These are phyloP conservation scores for Phenganax stokvisi DNA, from an alignment of 92 coral and sea anemone genomes.

Conservation along the genomic window DNA sequence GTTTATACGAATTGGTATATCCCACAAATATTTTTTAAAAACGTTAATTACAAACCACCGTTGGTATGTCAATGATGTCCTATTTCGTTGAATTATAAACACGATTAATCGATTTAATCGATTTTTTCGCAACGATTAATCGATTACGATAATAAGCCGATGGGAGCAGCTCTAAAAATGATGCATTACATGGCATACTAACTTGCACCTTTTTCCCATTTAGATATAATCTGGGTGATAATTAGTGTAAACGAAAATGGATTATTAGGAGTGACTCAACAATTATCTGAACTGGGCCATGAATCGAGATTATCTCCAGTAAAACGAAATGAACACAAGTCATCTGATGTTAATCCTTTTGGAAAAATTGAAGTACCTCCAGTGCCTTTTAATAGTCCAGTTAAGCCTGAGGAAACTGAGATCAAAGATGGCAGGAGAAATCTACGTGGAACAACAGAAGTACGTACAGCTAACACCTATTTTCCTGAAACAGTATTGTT, in stretches of 20 bases:
- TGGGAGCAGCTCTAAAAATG: not conserved
- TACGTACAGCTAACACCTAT: too few species aligned
- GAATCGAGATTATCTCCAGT: slow-evolving; percentile 48
- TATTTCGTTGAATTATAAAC: too few species aligned
- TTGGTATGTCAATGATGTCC: too few species aligned
- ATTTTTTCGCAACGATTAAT: too few species aligned
- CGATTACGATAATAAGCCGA: too few species aligned
- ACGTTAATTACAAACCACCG: too few species aligned
- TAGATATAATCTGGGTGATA: slow-evolving; percentile 98
- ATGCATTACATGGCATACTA: slow-evolving; percentile 47
- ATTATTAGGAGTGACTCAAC: slow-evolving; percentile 85
- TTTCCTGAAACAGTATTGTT: too few species aligned
- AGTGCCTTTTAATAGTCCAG: slow-evolving; percentile 40
- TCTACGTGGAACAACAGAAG: not conserved
- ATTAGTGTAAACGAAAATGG: slow-evolving; percentile 86
- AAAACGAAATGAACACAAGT: not conserved
- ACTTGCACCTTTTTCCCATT: slow-evolving; percentile 4
- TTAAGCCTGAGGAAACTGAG: slow-evolving; percentile 28
- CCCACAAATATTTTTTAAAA: too few species aligned
- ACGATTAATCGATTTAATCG: too few species aligned
- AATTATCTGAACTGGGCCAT: slow-evolving; percentile 83
- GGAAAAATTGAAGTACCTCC: not conserved
- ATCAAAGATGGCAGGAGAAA: slow-evolving; percentile 26
- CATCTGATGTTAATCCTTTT: slow-evolving; percentile 26
- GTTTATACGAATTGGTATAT: too few species aligned